Evolutionary conservation across 2,797 vertebrate genomes (phyloP).

Genomic region (Merluccius polli): DNA sequence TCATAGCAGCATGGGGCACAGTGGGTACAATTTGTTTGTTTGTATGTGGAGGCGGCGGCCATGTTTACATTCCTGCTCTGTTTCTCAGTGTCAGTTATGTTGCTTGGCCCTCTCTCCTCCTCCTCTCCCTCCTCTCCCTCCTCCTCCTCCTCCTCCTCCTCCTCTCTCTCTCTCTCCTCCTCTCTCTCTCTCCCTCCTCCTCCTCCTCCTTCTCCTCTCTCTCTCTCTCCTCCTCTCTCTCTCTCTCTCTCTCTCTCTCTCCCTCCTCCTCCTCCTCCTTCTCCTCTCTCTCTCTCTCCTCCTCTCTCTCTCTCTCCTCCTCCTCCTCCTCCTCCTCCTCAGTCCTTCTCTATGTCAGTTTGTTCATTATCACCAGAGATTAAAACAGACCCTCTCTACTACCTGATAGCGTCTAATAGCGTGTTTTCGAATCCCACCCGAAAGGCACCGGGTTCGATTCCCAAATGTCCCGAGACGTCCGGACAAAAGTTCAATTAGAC

Average conservation of each 20-base stretch:
- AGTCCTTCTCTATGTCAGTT: neutral
- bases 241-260: neutral
- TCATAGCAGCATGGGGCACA: neutral
- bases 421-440: neutral
- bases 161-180: neutral
- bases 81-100: neutral
- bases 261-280: too few relatives aligned
- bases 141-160: too few relatives aligned
- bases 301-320: too few relatives aligned
- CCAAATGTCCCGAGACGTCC: neutral
- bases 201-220: neutral
- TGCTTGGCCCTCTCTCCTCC: neutral
- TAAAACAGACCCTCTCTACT: neutral
- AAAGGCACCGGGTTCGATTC: neutral
- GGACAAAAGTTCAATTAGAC: neutral
- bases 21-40: neutral
- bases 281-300: too few relatives aligned
- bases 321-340: too few relatives aligned
- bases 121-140: too few relatives aligned
- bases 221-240: neutral
- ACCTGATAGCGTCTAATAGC: neutral
- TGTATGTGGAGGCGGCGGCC: neutral
- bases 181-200: neutral
- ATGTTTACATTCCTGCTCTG: neutral
- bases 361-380: conserved; percentile 3